Evolutionary conservation across 2,888 invertebrate genomes (phyloP).

Genomic region (Oscheius sp.): DNA sequence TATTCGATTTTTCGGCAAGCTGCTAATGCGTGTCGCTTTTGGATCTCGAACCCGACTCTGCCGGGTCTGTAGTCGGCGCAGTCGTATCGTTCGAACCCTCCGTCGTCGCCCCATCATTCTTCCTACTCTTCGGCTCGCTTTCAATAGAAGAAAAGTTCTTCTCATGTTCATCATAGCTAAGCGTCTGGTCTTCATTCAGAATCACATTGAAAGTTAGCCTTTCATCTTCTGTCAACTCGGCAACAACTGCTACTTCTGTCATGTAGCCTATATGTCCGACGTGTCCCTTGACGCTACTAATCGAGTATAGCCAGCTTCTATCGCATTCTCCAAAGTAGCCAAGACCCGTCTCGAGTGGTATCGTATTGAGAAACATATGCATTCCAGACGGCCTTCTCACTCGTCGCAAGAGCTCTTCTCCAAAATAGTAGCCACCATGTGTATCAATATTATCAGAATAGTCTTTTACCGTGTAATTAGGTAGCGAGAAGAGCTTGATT

Average conservation of each 20-base stretch:
- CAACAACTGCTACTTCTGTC: not conserved
- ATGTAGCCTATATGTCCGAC: not conserved
- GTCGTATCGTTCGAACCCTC: no score
- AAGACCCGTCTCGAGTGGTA: not conserved
- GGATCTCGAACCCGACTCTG: no score
- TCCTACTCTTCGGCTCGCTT: no score
- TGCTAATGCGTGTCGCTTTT: no score
- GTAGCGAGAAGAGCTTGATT: not conserved
- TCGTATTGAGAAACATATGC: not conserved
- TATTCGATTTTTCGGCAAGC: no score
- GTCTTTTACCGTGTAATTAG: not conserved
- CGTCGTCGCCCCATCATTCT: no score
- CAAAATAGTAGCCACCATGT: not conserved
- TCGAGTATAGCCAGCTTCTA: not conserved
- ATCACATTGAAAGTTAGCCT: not conserved
- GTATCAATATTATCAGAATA: not conserved
- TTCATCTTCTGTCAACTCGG: not conserved
- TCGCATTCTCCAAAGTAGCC: not conserved
- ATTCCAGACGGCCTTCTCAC: not conserved
- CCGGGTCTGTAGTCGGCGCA: no score
- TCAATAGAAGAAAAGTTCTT: no score
- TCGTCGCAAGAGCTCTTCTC: not conserved
- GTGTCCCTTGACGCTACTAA: not conserved
- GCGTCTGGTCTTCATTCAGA: not conserved
- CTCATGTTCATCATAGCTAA: no score